Base-by-base conservation (phyloP, 2,888 invertebrate species). In the Epicampocera succincta region DNA sequence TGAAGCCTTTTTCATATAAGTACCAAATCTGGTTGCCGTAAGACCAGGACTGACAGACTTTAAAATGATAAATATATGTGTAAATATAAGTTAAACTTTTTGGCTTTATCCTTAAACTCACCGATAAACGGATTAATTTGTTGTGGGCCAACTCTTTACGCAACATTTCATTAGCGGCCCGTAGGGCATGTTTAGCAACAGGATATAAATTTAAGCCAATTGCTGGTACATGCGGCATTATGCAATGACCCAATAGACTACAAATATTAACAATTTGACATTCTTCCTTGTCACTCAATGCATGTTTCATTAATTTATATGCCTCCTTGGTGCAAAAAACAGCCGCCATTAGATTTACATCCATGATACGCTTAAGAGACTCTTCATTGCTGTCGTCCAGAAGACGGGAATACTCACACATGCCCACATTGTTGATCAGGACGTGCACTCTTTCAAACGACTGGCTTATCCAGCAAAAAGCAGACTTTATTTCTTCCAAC, bases 381-480 rank as follows among this genome's bases (percentile, higher is more conserved):
- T 83, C 83, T 54, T 87, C 87, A 76, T 88, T 87, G 17, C 85
- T 85, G 21, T 85, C 85, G 5, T 86, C 86, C 12, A 88, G 76
- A 19, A 88, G 84, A 19, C 84, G 81, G 0, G 86, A 85, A 60
- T 82, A 83, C 60, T 85, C 85, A 40, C 86, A 73, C 42, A 92
- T 86, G 5, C 92, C 93, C 1, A 93, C 93, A 85, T 93, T 93
- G 85, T 94, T 94, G 12, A 94, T 87, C 42, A 93, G 90, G 0
- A 94, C 90, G 86, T 93, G 92, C 9, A 93, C 89, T 0, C 75
- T 63, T 0, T 92, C 92, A 6, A 92, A 87, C 1, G 90, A 86
- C 1, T 90, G 84, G 12, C 92, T 90, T 69, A 93, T 91, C 88
- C 89, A 90, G 8, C 88, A 85, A 86, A 94, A 94, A 50, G 92